These are phyloP conservation scores for Gymnobelideus leadbeateri DNA, from an alignment of 2,113 vertebrate genomes.

Conservation along the genomic window DNA sequence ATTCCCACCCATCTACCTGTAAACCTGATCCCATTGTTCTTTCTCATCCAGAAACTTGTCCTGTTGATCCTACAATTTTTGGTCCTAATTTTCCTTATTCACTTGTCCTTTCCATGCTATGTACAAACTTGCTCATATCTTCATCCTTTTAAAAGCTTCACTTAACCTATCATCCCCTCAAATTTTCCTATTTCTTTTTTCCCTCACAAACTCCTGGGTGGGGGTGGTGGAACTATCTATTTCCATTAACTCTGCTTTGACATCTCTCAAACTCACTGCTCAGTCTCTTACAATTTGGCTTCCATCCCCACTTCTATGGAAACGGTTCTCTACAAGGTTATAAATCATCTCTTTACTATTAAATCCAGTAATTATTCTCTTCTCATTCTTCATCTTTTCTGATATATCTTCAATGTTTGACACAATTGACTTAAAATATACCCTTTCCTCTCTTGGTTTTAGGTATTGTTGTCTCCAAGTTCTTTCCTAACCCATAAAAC, in stretches of 20 bases:
- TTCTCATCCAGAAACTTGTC: neutral
- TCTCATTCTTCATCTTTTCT: neutral
- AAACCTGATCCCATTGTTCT: neutral
- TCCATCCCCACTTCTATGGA: neutral
- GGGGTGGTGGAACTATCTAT: neutral
- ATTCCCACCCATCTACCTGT: neutral
- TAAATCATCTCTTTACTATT: neutral
- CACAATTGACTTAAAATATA: neutral
- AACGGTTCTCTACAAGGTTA: neutral
- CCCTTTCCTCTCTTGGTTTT: neutral
- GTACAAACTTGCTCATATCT: neutral
- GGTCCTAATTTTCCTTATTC: neutral
- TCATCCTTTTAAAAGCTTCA: neutral
- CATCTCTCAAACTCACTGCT: neutral
- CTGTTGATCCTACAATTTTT: neutral
- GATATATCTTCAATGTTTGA: neutral
- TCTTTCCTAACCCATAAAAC: neutral
- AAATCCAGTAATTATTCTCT: neutral
- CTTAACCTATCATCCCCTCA: neutral
- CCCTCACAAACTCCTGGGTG: neutral
- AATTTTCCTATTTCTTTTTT: neutral
- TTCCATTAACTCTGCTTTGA: neutral
- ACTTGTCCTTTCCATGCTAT: neutral
- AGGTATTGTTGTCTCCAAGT: neutral
- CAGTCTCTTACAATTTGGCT: neutral